phyloP scores from a whole-genome alignment of 35 echinoderm and acorn worm species.

The Acanthaster planci region DNA sequence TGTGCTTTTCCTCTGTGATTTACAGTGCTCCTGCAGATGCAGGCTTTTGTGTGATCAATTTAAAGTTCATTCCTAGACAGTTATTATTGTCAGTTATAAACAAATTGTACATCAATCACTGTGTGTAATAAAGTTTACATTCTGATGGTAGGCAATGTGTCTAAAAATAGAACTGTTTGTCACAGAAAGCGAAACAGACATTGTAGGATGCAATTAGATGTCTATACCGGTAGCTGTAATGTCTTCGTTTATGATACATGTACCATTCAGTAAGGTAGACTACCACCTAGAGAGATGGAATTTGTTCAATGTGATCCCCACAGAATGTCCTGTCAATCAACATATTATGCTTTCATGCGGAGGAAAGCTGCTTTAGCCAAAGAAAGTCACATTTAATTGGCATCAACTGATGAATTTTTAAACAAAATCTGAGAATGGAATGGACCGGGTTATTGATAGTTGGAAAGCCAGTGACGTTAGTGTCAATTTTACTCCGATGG shows the following conservation, averaged over 20 bases:
- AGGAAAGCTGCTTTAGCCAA: not conserved
- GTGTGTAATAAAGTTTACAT: not conserved
- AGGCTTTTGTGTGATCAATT: no score
- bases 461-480: no score
- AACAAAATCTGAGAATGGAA: no score
- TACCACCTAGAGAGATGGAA: constrained; percentile 18
- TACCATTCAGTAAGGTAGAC: no score
- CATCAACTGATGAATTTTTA: not conserved
- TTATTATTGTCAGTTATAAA: not conserved
- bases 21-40: no score
- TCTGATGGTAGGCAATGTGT: not conserved
- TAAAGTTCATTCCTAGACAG: no score
- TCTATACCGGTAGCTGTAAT: no score
- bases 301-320: not conserved
- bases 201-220: no score
- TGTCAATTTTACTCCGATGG: no score
- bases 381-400: not conserved
- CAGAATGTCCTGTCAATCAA: constrained; percentile 14
- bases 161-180: not conserved
- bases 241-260: no score
- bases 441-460: no score
- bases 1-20: no score
- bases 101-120: not conserved
- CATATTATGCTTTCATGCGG: not conserved
- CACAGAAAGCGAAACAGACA: not conserved